Evolutionary conservation across 2,113 vertebrate genomes (phyloP).

Genomic region (Oxyruncus cristatus): DNA sequence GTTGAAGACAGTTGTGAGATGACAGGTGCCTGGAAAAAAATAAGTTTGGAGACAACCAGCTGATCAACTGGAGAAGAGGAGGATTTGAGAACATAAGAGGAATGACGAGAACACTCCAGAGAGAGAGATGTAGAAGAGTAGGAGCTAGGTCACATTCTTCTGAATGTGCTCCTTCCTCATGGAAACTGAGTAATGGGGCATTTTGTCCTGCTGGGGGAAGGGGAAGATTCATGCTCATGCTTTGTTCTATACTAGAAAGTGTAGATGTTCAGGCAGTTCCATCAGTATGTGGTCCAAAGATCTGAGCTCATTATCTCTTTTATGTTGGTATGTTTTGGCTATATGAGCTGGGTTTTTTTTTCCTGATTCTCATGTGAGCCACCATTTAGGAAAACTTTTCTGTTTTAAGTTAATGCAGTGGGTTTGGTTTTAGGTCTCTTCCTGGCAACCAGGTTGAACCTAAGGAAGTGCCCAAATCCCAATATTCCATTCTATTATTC

Average conservation of each 20-base stretch:
- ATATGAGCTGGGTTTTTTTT: neutral
- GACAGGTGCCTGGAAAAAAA: neutral
- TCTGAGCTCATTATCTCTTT: neutral
- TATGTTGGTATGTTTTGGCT: fast-evolving
- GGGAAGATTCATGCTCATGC: neutral
- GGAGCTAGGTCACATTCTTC: neutral
- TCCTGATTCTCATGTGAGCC: neutral
- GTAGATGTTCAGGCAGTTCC: neutral
- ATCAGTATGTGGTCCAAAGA: neutral
- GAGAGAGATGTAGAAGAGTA: neutral
- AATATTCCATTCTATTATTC: too few species aligned
- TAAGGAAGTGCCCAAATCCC: too few species aligned
- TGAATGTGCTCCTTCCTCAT: neutral
- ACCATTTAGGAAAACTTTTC: neutral
- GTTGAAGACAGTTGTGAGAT: neutral
- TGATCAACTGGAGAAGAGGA: neutral
- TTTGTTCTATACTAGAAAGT: neutral
- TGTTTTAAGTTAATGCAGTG: too few species aligned
- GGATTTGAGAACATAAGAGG: neutral
- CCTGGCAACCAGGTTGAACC: too few species aligned
- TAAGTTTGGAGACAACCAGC: neutral
- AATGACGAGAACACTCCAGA: fast-evolving
- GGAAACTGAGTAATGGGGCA: neutral
- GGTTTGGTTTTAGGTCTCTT: too few species aligned
- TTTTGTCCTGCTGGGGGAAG: neutral